phyloP scores from a whole-genome alignment of 1,140 invertebrate genomes.

The Ephestia elutella region DNA sequence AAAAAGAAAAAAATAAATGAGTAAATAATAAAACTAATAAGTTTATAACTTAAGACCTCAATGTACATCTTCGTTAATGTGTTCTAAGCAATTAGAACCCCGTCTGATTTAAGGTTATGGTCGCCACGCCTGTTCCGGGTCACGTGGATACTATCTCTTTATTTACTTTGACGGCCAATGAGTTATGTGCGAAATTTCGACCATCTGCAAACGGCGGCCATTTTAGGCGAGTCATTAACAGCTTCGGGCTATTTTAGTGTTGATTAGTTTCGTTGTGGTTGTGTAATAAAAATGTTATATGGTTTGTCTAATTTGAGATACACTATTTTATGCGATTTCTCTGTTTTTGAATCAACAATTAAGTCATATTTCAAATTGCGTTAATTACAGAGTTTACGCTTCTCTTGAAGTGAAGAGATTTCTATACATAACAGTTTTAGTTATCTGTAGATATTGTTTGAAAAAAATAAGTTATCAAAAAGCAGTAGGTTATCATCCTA shows the following conservation, averaged over 20 bases:
- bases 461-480: too few species aligned
- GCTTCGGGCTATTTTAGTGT: background rate
- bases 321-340: too few species aligned
- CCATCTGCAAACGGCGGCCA: conserved; percentile 7
- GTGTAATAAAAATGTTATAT: background rate
- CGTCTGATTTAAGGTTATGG: conserved; percentile 68
- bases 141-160: conserved; percentile 66
- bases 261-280: background rate
- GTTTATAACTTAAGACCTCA: conserved; percentile 26
- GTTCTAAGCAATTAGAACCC: conserved; percentile 66
- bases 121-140: conserved; percentile 44
- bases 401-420: too few species aligned
- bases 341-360: too few species aligned
- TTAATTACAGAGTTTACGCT: too few species aligned
- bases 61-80: conserved; percentile 52
- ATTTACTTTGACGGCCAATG: conserved; percentile 58
- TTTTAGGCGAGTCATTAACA: background rate
- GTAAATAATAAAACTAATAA: background rate
- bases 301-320: background rate
- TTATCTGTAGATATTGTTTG: too few species aligned
- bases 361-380: too few species aligned
- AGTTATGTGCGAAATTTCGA: conserved; percentile 44
- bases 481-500: too few species aligned
- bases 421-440: too few species aligned
- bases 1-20: background rate